Evolutionary conservation across 92 coral and sea anemone species (phyloP), one percentile per base, ranked within the genome.

Genomic region (Plumapathes pennacea): DNA sequence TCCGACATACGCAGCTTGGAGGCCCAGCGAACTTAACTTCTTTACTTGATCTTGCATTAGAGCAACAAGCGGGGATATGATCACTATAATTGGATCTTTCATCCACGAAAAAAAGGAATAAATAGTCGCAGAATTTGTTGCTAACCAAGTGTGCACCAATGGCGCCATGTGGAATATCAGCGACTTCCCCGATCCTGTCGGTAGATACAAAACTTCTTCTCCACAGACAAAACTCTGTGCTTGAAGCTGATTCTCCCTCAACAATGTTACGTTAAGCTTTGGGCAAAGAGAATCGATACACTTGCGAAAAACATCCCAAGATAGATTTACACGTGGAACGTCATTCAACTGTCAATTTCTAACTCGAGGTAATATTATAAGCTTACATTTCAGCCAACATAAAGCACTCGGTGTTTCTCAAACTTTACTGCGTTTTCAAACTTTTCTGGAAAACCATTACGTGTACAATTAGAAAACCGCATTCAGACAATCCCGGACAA

Each of bases 41-140:
- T 54, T 63, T 0, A 74, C 57, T 56, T 74, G 67, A 32, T 62
- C 80, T 38, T 62, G 63, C 80, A 72, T 72, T n/a, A 62, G 42
- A 21, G 36, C 37, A 10, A 69, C 18, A 15, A 69, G 42, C 40
- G 70, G 76, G 27, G 69, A 37, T 2, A 57, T 32, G 10, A 69
- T 21, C 13, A 69, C 14, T 6, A 57, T 29, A 5, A 69, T 40
- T 1, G 69, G 54, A 40, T 56, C 34, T 5, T 40, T 28, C 37
- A 32, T 38, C 54, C 58, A 37, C n/a, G n/a, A n/a, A n/a, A n/a
- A n/a, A n/a, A n/a, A n/a, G n/a, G n/a, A n/a, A n/a, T n/a, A n/a
- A n/a, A n/a, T n/a, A n/a, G n/a, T n/a, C n/a, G n/a, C n/a, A n/a
- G n/a, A n/a, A n/a, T n/a, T n/a, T n/a, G n/a, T n/a, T n/a, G n/a